Conservation (phyloP, 2,888 invertebrate species). For the Limnephilus lunatus region DNA sequence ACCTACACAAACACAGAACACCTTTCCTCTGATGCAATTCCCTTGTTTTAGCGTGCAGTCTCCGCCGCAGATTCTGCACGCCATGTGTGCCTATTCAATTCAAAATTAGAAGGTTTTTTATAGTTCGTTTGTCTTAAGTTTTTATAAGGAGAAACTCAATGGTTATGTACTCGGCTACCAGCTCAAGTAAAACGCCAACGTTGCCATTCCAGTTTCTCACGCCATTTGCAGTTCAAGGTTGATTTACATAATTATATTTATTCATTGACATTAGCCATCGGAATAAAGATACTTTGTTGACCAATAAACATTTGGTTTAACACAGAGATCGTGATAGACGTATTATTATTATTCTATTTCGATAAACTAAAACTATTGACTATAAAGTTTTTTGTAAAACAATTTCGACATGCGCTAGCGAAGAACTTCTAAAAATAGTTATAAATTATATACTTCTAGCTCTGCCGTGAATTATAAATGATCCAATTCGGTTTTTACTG, state of each 20-base stretch:
- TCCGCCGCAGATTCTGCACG: conserved; percentile 48
- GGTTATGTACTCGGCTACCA: not conserved
- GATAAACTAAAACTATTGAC: not conserved
- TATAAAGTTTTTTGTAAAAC: not conserved
- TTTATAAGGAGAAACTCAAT: conserved; percentile 9
- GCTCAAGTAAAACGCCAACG: not conserved
- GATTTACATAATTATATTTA: conserved; percentile 2
- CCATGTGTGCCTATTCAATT: conserved; percentile 53
- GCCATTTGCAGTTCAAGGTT: conserved; percentile 1
- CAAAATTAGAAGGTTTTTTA: conserved; percentile 34
- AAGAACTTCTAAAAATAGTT: not conserved
- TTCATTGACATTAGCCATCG: not conserved
- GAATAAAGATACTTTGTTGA: not conserved
- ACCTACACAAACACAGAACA: conserved; percentile 6
- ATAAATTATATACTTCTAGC: not conserved
- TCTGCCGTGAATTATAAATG: not conserved
- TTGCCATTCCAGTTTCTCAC: conserved; percentile 10
- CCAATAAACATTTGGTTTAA: not conserved
- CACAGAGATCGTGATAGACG: not conserved
- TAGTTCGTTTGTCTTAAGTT: conserved; percentile 20
- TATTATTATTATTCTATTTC: not conserved
- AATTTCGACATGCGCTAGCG: not conserved
- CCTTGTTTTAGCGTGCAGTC: conserved; percentile 32
- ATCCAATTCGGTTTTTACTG: not conserved
- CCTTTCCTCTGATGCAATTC: conserved; percentile 47